Percentiles rank a stretch among this genome's conserved stretches.
Conservation (phyloP, 2,113 vertebrate species). For the Pao palembangensis region DNA sequence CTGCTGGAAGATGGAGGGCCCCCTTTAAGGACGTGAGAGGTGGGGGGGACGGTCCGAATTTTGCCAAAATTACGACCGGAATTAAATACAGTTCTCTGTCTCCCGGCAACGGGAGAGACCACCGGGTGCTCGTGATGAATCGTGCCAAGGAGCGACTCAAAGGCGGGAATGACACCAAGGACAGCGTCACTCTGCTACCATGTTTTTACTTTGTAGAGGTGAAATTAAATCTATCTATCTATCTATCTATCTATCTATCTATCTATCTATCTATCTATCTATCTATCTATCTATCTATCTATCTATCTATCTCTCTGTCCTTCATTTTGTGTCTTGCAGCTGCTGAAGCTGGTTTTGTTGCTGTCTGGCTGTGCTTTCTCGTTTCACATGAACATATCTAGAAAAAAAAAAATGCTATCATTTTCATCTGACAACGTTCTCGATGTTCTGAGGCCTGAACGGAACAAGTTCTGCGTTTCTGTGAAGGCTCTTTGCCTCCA, state of each 20-base stretch:
- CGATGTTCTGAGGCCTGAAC: neutral
- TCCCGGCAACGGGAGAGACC: conserved; percentile 60
- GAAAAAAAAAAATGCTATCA: too few relatives aligned
- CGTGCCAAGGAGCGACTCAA: conserved; percentile 67
- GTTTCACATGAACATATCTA: too few relatives aligned
- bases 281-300: conserved; percentile 21
- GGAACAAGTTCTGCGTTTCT: neutral
- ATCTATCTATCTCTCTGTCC: conserved; percentile 12
- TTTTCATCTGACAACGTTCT: too few relatives aligned
- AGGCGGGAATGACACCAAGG: conserved; percentile 68
- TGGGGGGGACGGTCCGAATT: conserved; percentile 10
- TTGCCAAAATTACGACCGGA: conserved; percentile 66
- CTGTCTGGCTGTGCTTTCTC: neutral
- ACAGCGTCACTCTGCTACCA: conserved; percentile 67
- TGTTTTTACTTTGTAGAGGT: conserved; percentile 74
- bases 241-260: conserved; percentile 23
- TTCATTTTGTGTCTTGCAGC: neutral
- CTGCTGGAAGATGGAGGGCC: conserved; percentile 15
- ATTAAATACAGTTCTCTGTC: conserved; percentile 66
- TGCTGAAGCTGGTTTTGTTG: neutral
- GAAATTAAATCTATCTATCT: conserved; percentile 7
- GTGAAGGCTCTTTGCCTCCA: too few relatives aligned
- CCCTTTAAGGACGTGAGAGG: conserved; percentile 5
- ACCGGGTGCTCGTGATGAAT: conserved; percentile 59
- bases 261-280: conserved; percentile 31